phyloP scores from a whole-genome alignment of 2,888 invertebrate genomes.

The Andrena bucephala region DNA sequence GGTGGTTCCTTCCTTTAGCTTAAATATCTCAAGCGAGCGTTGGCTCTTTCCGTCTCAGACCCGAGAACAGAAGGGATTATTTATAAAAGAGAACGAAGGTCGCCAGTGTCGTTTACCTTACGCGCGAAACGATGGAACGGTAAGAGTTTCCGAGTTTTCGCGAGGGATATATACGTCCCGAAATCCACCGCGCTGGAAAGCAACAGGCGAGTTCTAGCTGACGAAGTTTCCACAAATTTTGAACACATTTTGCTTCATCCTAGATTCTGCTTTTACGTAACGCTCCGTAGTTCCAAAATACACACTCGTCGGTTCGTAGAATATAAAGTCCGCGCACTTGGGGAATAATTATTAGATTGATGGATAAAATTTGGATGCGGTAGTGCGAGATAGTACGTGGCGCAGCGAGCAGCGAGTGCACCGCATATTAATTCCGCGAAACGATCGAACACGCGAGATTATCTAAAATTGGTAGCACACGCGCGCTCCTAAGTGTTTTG shows the following conservation, averaged over 20 bases:
- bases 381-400: background rate
- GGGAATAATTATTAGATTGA: background rate
- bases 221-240: slow-evolving; percentile 16
- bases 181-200: background rate
- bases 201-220: slow-evolving; percentile 3
- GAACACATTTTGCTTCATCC: slow-evolving; percentile 10
- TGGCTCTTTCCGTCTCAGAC: too few relatives aligned
- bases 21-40: background rate
- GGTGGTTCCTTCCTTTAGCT: background rate
- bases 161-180: background rate
- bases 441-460: slow-evolving; percentile 43
- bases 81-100: background rate
- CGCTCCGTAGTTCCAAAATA: background rate
- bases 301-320: background rate
- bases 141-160: background rate
- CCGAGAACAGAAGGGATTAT: too few relatives aligned
- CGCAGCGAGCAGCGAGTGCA: background rate
- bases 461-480: slow-evolving; percentile 39
- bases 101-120: background rate
- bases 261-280: background rate
- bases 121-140: too few relatives aligned
- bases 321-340: background rate
- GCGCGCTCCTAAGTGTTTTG: background rate
- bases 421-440: slow-evolving; percentile 30
- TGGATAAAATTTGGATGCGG: background rate